Percentiles rank a stretch among this genome's conserved stretches.
These are phyloP conservation scores for Coregonus suidteri DNA, from an alignment of 2,797 vertebrate species.

Conservation along the genomic window DNA sequence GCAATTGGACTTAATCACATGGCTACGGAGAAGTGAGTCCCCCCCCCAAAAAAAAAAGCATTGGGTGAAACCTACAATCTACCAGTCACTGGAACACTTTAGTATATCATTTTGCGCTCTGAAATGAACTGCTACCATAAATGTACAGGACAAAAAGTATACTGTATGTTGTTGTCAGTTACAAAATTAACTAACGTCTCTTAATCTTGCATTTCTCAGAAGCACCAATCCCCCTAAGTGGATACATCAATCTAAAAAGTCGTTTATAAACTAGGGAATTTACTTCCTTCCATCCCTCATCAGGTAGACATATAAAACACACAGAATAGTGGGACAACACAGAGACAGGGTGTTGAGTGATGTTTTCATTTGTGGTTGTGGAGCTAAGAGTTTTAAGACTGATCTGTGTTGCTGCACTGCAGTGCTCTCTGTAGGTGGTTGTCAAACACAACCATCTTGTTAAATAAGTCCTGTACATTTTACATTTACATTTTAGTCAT, in stretches of 20 bases:
- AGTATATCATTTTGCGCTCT: not conserved
- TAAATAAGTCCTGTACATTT: not conserved
- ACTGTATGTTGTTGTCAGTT: too few relatives aligned
- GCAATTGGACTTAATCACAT: conserved; percentile 66
- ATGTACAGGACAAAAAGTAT: not conserved
- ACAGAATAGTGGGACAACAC: too few relatives aligned
- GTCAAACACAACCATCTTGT: not conserved
- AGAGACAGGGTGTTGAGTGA: not conserved
- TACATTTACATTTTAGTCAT: too few relatives aligned
- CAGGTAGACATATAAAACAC: not conserved
- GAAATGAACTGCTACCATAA: not conserved
- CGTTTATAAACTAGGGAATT: not conserved
- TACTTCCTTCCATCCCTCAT: not conserved
- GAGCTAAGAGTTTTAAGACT: not conserved
- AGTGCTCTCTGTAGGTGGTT: too few relatives aligned
- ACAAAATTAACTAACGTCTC: not conserved
- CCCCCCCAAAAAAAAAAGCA: conserved; percentile 29
- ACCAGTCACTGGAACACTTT: not conserved
- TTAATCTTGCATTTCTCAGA: not conserved
- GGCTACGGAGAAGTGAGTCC: conserved; percentile 50
- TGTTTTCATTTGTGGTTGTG: not conserved
- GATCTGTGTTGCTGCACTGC: not conserved
- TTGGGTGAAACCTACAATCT: not conserved
- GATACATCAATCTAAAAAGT: not conserved
- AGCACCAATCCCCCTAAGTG: not conserved